Conservation (phyloP, 2,797 vertebrate genomes). For the Cyprinodon diabolis region DNA sequence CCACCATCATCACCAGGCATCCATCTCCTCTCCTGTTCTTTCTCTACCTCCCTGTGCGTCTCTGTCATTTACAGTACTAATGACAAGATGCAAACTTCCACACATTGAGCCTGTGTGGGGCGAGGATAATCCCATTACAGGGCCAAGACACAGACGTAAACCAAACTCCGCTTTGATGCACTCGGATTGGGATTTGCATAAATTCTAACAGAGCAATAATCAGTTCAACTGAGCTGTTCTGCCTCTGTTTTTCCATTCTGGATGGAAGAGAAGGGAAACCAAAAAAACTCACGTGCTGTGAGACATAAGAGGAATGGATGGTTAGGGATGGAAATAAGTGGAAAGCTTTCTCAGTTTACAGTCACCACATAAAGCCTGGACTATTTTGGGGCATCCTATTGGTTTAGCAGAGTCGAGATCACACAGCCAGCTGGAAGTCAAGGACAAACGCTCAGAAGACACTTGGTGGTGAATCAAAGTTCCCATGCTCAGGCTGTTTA, state of each 20-base stretch:
- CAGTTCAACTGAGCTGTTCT: slow-evolving; percentile 44
- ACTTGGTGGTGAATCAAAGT: slow-evolving; percentile 49
- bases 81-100: slow-evolving; percentile 73
- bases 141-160: slow-evolving; percentile 50
- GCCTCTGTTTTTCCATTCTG: slow-evolving; percentile 59
- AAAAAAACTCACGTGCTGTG: slow-evolving; percentile 39
- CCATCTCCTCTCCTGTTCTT: slow-evolving; percentile 22
- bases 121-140: slow-evolving; percentile 67
- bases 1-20: slow-evolving; percentile 35
- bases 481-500: slow-evolving; percentile 63
- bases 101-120: slow-evolving; percentile 62
- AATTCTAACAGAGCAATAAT: slow-evolving; percentile 63
- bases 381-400: slow-evolving; percentile 69
- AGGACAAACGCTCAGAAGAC: slow-evolving; percentile 53
- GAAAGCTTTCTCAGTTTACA: slow-evolving; percentile 69
- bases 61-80: slow-evolving; percentile 75
- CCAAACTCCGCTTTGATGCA: slow-evolving; percentile 47
- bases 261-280: slow-evolving; percentile 24
- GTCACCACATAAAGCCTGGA: slow-evolving; percentile 67
- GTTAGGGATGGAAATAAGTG: slow-evolving; percentile 69
- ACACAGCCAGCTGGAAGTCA: slow-evolving; percentile 61
- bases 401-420: slow-evolving; percentile 59
- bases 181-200: slow-evolving; percentile 63
- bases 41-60: slow-evolving; percentile 56
- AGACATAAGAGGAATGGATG: slow-evolving; percentile 51